Evolutionary conservation across 2,888 invertebrate species (phyloP), one percentile per base, ranked within the genome.

Genomic region (Hirtodrosophila histrioides): DNA sequence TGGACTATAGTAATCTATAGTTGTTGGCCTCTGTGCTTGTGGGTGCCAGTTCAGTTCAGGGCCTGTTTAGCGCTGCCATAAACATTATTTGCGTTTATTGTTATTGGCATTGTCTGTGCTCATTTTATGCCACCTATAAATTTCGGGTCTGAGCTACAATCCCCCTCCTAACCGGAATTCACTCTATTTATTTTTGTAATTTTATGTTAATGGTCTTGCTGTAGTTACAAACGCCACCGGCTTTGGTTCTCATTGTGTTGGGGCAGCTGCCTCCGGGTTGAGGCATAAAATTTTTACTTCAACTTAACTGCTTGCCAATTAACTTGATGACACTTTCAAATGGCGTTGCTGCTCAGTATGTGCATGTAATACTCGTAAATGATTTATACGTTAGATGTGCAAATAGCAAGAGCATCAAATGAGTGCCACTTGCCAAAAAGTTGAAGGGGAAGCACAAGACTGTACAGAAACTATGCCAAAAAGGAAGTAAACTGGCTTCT

Each of bases 61-160:
- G 66, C 54, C 65, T 64, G 66, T 86, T 83, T 86, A 86, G 83
- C 84, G 54, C 78, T 69, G 69, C 73, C 81, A 84, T 84, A 86
- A 84, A 84, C 85, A 73, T 86, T 88, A 84, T 86, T 84, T 88
- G 81, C 84, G 86, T 84, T 88, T 84, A 84, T 88, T 88, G 78
- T 88, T 84, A 88, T 86, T 88, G 85, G 86, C 86, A 85, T 75
- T 87, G 88, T 82, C 86, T 85, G 88, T 73, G 73, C 67, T 44
- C 68, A 63, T 78, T 86, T 86, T 81, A 82, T 82, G 88, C 55
- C 69, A 78, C 75, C 88, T 77, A 84, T 88, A 86, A 83, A 88
- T 84, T 86, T 75, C 27, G 69, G 57, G 49, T 68, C 69, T 50
- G 23, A 36, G 35, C 33, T 37, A 12, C 31, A 29, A 39, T 4